Evolutionary conservation across 2,888 invertebrate genomes (phyloP).

Genomic region (Cryptophagus acutangulus): DNA sequence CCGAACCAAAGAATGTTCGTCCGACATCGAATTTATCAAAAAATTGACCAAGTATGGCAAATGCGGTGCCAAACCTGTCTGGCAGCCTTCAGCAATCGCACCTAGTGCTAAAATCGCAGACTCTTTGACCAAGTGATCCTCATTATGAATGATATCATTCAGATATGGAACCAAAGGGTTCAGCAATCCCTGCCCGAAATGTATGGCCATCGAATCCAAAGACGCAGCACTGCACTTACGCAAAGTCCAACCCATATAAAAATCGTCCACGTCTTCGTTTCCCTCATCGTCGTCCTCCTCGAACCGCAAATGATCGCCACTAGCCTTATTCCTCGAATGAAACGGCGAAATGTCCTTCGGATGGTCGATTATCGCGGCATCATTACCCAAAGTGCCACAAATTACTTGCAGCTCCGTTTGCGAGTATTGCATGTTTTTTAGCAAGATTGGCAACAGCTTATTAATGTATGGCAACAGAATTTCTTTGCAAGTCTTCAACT

Average conservation of each 20-base stretch:
- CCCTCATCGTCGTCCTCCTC: conserved; percentile 44
- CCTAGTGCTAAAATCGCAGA: conserved; percentile 88
- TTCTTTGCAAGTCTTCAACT: conserved; percentile 88
- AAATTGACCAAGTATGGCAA: conserved; percentile 65
- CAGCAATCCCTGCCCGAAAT: conserved; percentile 90
- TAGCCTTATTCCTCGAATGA: conserved; percentile 49
- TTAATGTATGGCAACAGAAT: conserved; percentile 80
- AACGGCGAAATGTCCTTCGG: conserved; percentile 96
- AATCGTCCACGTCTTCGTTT: conserved; percentile 43
- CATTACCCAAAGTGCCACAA: conserved; percentile 92
- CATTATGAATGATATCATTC: conserved; percentile 90
- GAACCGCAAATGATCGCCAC: conserved; percentile 58
- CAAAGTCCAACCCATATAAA: conserved; percentile 75
- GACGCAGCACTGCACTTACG: conserved; percentile 98
- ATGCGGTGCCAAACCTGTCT: conserved; percentile 64
- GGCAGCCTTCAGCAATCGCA: conserved; percentile 52
- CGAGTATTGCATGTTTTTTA: conserved; percentile 97
- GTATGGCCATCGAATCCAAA: conserved; percentile 91
- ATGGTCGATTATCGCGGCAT: conserved; percentile 91
- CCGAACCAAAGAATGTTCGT: conserved; percentile 64
- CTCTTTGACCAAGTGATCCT: conserved; percentile 93
- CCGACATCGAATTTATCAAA: conserved; percentile 60
- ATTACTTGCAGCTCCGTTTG: conserved; percentile 91
- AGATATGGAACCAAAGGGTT: conserved; percentile 91
- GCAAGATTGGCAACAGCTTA: conserved; percentile 82